Evolutionary conservation across 2,113 vertebrate species (phyloP).

Genomic region (Chauna torquata): DNA sequence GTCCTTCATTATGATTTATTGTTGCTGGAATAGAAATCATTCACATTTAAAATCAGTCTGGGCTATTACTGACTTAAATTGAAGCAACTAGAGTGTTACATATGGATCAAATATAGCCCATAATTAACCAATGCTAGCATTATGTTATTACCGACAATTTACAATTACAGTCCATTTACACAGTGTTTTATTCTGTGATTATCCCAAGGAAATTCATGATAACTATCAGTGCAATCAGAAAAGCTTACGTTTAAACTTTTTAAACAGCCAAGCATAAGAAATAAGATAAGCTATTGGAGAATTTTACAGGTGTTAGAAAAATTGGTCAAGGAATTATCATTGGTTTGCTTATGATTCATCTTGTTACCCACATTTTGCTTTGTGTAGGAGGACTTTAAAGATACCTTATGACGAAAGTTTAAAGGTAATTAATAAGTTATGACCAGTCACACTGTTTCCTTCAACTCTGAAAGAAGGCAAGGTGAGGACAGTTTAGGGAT

Average conservation of each 20-base stretch:
- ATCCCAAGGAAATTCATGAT: conserved; percentile 19
- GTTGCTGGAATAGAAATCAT: not conserved
- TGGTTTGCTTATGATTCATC: fast-evolving
- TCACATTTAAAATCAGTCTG: not conserved
- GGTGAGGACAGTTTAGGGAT: not conserved
- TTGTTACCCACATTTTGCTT: not conserved
- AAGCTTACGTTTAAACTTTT: not conserved
- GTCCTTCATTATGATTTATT: not conserved
- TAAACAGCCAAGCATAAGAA: not conserved
- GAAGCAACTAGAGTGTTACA: not conserved
- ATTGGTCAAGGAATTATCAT: not conserved
- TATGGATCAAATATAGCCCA: conserved; percentile 4
- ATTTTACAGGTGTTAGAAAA: conserved; percentile 29
- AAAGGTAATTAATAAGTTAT: not conserved
- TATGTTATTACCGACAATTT: conserved; percentile 14
- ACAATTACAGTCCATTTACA: conserved; percentile 35
- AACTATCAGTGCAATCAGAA: conserved; percentile 23
- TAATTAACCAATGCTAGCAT: conserved; percentile 48
- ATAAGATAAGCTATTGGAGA: not conserved
- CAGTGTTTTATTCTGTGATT: conserved; percentile 29
- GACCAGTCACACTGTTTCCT: not conserved
- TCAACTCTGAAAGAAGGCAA: not conserved
- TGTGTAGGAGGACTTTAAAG: not conserved
- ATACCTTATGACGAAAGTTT: not conserved
- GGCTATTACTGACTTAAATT: not conserved